Base-by-base conservation (phyloP, 2,888 invertebrate species). In the Ypsolopha scabrella region DNA sequence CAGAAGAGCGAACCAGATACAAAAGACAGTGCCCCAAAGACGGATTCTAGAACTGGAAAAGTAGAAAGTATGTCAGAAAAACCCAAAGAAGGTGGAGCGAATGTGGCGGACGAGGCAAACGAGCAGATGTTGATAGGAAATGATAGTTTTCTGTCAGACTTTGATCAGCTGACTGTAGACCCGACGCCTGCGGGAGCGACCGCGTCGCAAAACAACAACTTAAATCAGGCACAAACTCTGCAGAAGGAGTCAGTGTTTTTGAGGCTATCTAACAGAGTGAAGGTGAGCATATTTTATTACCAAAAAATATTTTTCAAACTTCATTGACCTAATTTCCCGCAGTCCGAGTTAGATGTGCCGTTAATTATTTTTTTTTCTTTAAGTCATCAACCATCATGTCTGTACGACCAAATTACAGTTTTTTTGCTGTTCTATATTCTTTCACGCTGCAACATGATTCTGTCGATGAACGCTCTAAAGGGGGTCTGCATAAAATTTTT, bases 171-270 rank as follows among this genome's bases (percentile, higher is more conserved):
- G 51, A 80, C 80, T 10, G 78, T 80, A 43, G 82, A 82, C 39
- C 85, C 83, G 3, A 71, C 76, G 11, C 82, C 83, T 0, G 68
- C 85, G 34, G 86, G 82, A 8, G 51, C 65, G 10, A 70, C 60
- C 2, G 57, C 67, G 1, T 54, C 45, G 4, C 14, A 41, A 6
- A n/a, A 9, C 9, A 13, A 14, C 7, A 78, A 65, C 52, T 78
- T 81, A 52, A 75, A 78, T 53, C 80, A 72, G 57, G 74, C 67
- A 9, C 80, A 75, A 57, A 63, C 76, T 14, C 71, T 87, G 53
- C 94, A 94, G 67, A 96, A 97, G 64, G 98, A 98, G 76, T 96
- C 97, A 7, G 95, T 98, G n/a, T 97, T 99, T 73, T 90, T 99
- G 69, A 89, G 98, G 59, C 89, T 99, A 53, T 96, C 96, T 54